Base-by-base conservation (phyloP, 2,888 invertebrate genomes). In the Cataglyphis cursor region DNA sequence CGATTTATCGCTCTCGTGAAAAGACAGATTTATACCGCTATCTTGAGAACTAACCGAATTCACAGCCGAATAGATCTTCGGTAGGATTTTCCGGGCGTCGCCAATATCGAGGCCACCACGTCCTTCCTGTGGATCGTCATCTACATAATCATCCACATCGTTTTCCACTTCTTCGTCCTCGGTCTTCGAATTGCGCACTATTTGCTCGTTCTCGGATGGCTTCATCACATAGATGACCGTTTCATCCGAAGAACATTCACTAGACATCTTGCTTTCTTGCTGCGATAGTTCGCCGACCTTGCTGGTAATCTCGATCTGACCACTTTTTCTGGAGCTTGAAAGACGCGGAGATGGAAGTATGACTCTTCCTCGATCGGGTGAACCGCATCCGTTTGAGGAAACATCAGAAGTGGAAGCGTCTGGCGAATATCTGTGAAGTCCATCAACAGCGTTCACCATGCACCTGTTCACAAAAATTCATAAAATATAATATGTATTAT, bases 41-140 rank as follows among this genome's bases (percentile, higher is more conserved):
- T 97, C 97, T 93, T 97, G 97, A 6, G 97, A 97, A 91, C 97
- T 97, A 74, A 97, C 96, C 78, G 97, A 97, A 83, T 96, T 96
- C 73, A 97, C 96, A 90, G 96, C 96, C 84, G 97, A 96, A 94
- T 97, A 96, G 38, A 96, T 95, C 90, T 96, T 96, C 84, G 96
- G 92, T 94, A 95, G 86, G 44, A 87, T 95, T 96, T 95, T 95
- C 95, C 91, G 95, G 95, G 54, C 94, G 92, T 75, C 93, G 92
- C 87, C 95, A 95, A 86, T 93, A 93, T 90, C 95, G 95, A 84
- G 90, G 94, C 24, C 85, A 0, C 82, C 78, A n/a, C 85, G 86
- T 15, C 89, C 90, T 0, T 86, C 89, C 0, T 81, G 61, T 21
- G 92, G 92, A 66, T 92, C 91, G 51, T 90, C 87, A 54, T 90